Base-by-base conservation (phyloP, 2,797 vertebrate species). In the Sphenopsis melanotis region DNA sequence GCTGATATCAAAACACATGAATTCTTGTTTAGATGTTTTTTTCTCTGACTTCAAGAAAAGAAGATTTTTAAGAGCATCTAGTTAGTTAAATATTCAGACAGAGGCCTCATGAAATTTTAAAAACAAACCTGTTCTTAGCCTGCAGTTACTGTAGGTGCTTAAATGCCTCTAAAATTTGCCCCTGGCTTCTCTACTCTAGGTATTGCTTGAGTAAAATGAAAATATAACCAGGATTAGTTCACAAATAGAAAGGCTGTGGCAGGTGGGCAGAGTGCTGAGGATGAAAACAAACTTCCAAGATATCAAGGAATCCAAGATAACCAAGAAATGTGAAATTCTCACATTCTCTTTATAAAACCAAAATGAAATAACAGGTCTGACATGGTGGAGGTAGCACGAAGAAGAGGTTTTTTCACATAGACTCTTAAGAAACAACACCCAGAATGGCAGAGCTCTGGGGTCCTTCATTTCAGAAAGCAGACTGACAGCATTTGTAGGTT, bases 401-500 rank as follows among this genome's bases (percentile, higher is more conserved):
- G 52, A 61, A 50, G 39, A 82, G 15, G 2, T 65, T 83, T 23
- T 83, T 83, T 61, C 24, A 41, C 27, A 32, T 17, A 20, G 6
- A 12, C 32, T 36, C 44, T 34, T 32, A 69, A 52, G 60, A 86
- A 91, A 36, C 15, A 71, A 9, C 0, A 0, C 27, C 49, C 39
- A 42, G 42, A 69, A 50, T 70, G 77, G 80, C 37, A 77, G 60
- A 87, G 70, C 60, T 77, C 59, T 74, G 60, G 52, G 60, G 41
- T 74, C 49, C 44, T 90, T 74, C 52, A 83, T 90, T 77, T 50
- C 61, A 69, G 76, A 68, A 83, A 75, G 52, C 63, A 91, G 81
- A 68, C 63, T 87, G 87, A 52, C 82, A 94, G 70, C 23, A 10
- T 83, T 93, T 90, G 52, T 74, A 77, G 70, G 70, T 88, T 96